phyloP scores from a whole-genome alignment of 2,888 invertebrate species.

The Lasioglossum figueresi region DNA sequence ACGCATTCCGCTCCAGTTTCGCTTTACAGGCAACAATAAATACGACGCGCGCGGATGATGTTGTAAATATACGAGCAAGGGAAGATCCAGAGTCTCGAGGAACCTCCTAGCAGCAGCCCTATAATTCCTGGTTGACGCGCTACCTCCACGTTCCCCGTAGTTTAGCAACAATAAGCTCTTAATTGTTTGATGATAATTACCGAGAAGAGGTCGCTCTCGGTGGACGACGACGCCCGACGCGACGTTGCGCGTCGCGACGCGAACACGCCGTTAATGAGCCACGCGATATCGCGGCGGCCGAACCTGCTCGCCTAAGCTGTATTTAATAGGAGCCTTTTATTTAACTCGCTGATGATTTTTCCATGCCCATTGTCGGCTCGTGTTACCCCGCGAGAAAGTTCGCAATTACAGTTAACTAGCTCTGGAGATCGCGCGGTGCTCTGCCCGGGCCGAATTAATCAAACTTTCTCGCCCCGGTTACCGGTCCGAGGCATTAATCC shows the following conservation, averaged over 20 bases:
- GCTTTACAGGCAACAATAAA: neutral
- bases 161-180: slow-evolving; percentile 57
- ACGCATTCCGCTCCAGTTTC: slow-evolving; percentile 7
- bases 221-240: neutral
- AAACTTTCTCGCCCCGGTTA: slow-evolving; percentile 34
- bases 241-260: neutral
- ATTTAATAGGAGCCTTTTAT: slow-evolving; percentile 35
- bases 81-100: neutral
- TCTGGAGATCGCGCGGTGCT: slow-evolving; percentile 27
- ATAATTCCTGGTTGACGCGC: slow-evolving; percentile 61
- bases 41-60: neutral
- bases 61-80: slow-evolving; percentile 7
- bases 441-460: slow-evolving; percentile 45
- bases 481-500: slow-evolving; percentile 47
- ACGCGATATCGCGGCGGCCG: slow-evolving; percentile 1
- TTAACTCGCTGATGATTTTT: slow-evolving; percentile 35
- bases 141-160: slow-evolving; percentile 63
- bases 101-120: neutral
- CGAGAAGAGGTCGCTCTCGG: slow-evolving; percentile 27
- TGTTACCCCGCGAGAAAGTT: slow-evolving; percentile 38
- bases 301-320: neutral
- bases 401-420: slow-evolving; percentile 51
- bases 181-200: slow-evolving; percentile 44
- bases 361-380: slow-evolving; percentile 3
- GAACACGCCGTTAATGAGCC: neutral